These are phyloP conservation scores for Myathropa florea DNA, from an alignment of 2,888 invertebrate species.

Conservation along the genomic window DNA sequence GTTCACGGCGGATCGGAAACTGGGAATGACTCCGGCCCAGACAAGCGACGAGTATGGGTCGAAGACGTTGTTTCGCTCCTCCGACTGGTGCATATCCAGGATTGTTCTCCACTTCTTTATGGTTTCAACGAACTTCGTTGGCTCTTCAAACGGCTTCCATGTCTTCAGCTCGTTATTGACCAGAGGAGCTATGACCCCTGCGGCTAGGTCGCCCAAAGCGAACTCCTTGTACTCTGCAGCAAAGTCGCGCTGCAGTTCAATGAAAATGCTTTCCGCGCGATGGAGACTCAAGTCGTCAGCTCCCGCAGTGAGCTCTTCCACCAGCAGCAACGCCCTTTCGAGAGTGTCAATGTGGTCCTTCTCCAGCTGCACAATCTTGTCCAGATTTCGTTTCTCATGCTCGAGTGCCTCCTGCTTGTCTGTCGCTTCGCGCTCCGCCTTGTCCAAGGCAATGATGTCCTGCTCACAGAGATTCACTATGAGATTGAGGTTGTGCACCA, in stretches of 20 bases:
- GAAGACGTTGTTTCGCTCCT: conserved; percentile 78
- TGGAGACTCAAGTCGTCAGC: conserved; percentile 78
- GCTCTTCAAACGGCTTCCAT: conserved; percentile 90
- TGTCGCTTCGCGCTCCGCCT: conserved; percentile 86
- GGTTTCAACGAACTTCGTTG: conserved; percentile 84
- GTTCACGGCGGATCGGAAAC: conserved; percentile 84
- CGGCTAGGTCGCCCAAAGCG: conserved; percentile 90
- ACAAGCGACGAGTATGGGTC: conserved; percentile 90
- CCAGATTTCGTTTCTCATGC: conserved; percentile 88
- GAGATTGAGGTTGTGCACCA: conserved; percentile 94
- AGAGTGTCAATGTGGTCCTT: conserved; percentile 87
- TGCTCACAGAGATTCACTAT: conserved; percentile 97
- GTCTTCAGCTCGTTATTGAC: conserved; percentile 87
- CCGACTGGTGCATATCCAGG: conserved; percentile 78
- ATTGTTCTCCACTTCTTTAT: conserved; percentile 88
- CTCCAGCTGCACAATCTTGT: conserved; percentile 86
- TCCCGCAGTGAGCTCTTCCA: conserved; percentile 82
- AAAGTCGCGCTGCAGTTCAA: conserved; percentile 83
- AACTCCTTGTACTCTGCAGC: conserved; percentile 91
- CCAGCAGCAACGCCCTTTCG: conserved; percentile 85
- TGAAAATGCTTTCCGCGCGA: conserved; percentile 80
- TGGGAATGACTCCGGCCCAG: conserved; percentile 94
- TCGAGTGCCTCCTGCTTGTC: conserved; percentile 90
- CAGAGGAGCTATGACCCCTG: conserved; percentile 91
- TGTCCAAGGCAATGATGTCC: conserved; percentile 93